phyloP scores from a whole-genome alignment of 2,113 vertebrate genomes.

The Ornithorhynchus anatinus region DNA sequence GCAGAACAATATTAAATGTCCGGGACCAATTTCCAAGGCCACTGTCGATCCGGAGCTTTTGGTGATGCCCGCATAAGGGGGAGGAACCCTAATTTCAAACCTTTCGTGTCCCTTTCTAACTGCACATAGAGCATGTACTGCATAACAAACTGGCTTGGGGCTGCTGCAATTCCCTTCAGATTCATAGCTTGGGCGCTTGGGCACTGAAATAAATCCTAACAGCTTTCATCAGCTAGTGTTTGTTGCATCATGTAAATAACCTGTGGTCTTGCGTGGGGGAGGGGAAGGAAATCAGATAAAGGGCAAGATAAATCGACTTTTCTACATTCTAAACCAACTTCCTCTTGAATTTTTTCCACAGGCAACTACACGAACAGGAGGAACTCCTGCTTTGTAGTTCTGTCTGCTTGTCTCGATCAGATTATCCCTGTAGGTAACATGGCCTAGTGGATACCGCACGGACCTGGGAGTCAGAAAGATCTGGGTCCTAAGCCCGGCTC shows the following conservation, averaged over 20 bases:
- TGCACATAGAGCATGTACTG: neutral
- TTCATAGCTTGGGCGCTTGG: neutral
- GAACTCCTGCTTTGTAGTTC: neutral
- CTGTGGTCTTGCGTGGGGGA: neutral
- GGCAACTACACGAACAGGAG: neutral
- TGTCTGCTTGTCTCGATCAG: neutral
- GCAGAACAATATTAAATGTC: no score
- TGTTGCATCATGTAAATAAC: neutral
- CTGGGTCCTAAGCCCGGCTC: no score
- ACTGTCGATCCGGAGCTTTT: no score
- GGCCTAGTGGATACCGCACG: no score
- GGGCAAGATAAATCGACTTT: neutral
- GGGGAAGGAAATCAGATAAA: neutral
- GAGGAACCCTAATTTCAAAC: no score
- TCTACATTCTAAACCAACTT: neutral
- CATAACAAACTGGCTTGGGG: neutral
- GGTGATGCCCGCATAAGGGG: no score
- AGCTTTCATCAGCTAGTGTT: neutral
- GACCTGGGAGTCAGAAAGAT: no score
- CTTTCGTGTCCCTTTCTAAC: no score
- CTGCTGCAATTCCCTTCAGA: neutral
- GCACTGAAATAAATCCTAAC: neutral
- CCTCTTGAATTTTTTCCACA: neutral
- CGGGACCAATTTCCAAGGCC: no score
- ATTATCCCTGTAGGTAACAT: neutral